Percentiles rank a stretch among this genome's conserved stretches.
These are phyloP conservation scores for Cichlasoma orientale DNA, from an alignment of 2,797 vertebrate genomes.

Conservation along the genomic window DNA sequence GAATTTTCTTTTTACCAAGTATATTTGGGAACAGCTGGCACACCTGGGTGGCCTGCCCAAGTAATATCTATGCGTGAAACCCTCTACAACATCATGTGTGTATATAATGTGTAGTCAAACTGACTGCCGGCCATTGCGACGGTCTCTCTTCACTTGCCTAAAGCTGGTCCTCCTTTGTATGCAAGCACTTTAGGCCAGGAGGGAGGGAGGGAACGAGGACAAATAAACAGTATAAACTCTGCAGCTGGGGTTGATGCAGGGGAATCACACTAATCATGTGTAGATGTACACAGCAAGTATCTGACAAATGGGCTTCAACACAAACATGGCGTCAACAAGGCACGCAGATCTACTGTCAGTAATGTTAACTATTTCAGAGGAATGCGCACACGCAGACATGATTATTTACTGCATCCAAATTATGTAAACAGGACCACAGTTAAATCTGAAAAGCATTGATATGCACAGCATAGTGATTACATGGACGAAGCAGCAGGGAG, in stretches of 20 bases:
- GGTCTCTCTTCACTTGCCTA: background rate
- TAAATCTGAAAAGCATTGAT: constrained; percentile 19
- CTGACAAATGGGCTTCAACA: constrained; percentile 13
- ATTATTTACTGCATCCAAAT: constrained; percentile 20
- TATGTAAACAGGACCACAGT: constrained; percentile 27
- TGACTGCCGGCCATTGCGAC: background rate
- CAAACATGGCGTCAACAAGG: constrained; percentile 14
- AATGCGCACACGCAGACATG: background rate
- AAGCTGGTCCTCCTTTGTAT: constrained; percentile 1
- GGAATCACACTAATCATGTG: constrained; percentile 51
- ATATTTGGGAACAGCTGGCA: background rate
- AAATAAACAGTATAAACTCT: constrained; percentile 35
- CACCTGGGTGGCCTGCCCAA: background rate
- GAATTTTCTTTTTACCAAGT: too few species aligned
- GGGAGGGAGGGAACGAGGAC: background rate
- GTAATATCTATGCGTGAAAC: fast-evolving
- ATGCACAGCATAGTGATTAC: background rate
- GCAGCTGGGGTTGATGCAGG: constrained; percentile 49
- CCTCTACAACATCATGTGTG: background rate
- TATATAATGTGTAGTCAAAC: background rate
- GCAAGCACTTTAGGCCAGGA: constrained; percentile 1
- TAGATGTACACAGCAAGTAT: constrained; percentile 35
- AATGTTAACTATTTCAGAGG: constrained; percentile 7
- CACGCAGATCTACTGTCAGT: background rate
- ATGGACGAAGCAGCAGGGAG: background rate